These are phyloP conservation scores for Sarotherodon lohbergeri DNA, from an alignment of 2,113 vertebrate species.

Conservation along the genomic window DNA sequence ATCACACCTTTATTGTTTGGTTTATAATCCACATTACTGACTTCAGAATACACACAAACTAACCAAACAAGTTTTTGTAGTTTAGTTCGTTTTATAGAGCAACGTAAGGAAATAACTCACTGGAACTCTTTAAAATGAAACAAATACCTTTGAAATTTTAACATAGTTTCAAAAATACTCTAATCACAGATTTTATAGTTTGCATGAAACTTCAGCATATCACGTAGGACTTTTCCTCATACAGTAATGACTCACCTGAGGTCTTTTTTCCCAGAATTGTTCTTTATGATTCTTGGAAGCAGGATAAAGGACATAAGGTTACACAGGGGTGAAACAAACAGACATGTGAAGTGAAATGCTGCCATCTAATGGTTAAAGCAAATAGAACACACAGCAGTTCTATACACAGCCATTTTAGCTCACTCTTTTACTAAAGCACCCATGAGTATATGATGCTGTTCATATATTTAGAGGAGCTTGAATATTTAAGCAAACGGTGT, in stretches of 20 bases:
- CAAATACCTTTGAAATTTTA: background rate
- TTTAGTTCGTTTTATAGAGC: background rate
- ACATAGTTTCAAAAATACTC: background rate
- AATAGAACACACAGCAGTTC: background rate
- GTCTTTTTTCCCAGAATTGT: background rate
- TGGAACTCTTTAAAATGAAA: background rate
- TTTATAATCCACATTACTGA: background rate
- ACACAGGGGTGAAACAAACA: background rate
- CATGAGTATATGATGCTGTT: background rate
- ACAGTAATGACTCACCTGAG: background rate
- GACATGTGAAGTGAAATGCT: background rate
- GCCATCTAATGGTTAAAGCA: conserved; percentile 37
- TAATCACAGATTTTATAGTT: background rate
- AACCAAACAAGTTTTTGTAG: background rate
- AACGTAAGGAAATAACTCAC: background rate
- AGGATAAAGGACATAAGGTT: background rate
- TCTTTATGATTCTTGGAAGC: background rate
- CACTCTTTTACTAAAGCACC: background rate
- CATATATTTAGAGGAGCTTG: background rate
- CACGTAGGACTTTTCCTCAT: background rate
- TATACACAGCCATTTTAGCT: background rate
- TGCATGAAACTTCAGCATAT: background rate
- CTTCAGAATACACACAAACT: background rate
- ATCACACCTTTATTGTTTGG: background rate
- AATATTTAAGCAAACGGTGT: background rate